Base-by-base conservation (phyloP, 2,797 vertebrate species). In the Amblyraja radiata region DNA sequence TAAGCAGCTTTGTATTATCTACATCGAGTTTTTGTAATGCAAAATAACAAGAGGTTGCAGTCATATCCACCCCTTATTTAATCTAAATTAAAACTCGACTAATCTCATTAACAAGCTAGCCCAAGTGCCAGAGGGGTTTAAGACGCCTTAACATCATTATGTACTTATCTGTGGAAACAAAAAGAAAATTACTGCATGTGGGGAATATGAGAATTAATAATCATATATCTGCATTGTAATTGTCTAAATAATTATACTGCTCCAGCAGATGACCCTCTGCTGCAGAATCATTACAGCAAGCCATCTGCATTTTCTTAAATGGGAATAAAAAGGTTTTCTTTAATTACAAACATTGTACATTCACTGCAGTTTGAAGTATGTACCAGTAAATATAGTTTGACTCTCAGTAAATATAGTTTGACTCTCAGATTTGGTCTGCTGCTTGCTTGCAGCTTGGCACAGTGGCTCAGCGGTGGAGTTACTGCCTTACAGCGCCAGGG, bases 81-180 rank as follows among this genome's bases (percentile, higher is more conserved):
- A 96, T 96, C 94, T 95, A 95, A 96, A 97, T 96, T 95, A 95
- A 95, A 95, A 94, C 93, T 90, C 94, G 23, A 90, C 95, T 96
- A 95, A 96, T 96, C 95, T 96, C 95, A 95, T 96, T 96, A 96
- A 95, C 74, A 93, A 94, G 91, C 95, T 94, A 94, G 94, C 94
- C 95, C 93, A 93, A 93, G 93, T 95, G 94, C 94, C 94, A 94
- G 61, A 9, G 68, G 91, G 94, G 94, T 95, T 95, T 93, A 94
- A 93, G 93, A 93, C 93, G 94, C 95, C 94, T 93, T 94, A 94
- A 94, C 93, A 94, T 94, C 94, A 94, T 95, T 95, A 95, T 93
- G 93, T 94, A 94, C 74, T 94, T 94, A 95, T 94, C 94, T 93
- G 73, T 93, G 93, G 93, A 90, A 94, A 94, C 93, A 94, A 95